A percentile compares a stretch with the other conserved stretches of the same genome.
These are phyloP conservation scores for Leucozona laternaria DNA, from an alignment of 2,888 invertebrate genomes.

Conservation along the genomic window DNA sequence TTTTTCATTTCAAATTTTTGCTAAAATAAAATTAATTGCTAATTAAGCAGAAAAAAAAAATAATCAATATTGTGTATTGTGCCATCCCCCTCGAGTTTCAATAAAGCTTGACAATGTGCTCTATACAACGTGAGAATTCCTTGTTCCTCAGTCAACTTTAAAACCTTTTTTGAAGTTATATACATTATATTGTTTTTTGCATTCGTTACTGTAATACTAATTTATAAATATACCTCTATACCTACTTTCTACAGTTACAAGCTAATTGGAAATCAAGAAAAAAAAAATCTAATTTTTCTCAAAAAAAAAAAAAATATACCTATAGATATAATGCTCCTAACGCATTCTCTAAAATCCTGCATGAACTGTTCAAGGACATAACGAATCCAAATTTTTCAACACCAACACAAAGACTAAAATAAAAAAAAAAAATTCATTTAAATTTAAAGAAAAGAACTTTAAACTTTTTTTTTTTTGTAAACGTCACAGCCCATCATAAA, in stretches of 20 bases:
- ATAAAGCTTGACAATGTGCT: slow-evolving; percentile 73
- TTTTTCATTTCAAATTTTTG: slow-evolving; percentile 13
- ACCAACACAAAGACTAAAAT: slow-evolving; percentile 64
- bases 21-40: slow-evolving; percentile 38
- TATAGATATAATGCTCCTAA: slow-evolving; percentile 21
- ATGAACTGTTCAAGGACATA: slow-evolving; percentile 70
- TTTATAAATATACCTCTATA: slow-evolving; percentile 20
- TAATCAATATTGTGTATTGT: slow-evolving; percentile 74
- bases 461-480: slow-evolving; percentile 60
- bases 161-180: slow-evolving; percentile 45
- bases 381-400: slow-evolving; percentile 51
- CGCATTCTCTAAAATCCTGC: slow-evolving; percentile 53
- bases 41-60: slow-evolving; percentile 53
- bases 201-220: slow-evolving; percentile 45
- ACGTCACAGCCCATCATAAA: slow-evolving; percentile 66
- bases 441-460: slow-evolving; percentile 46
- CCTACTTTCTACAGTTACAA: slow-evolving; percentile 20
- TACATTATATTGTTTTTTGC: slow-evolving; percentile 44
- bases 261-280: slow-evolving; percentile 30
- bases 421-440: slow-evolving; percentile 30
- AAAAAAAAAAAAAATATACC: slow-evolving; percentile 16
- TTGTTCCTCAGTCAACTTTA: slow-evolving; percentile 65
- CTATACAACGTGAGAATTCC: slow-evolving; percentile 73
- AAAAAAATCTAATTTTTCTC: slow-evolving; percentile 15
- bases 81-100: slow-evolving; percentile 68